phyloP scores from a whole-genome alignment of 1,140 invertebrate genomes.

The Platyura marginata region DNA sequence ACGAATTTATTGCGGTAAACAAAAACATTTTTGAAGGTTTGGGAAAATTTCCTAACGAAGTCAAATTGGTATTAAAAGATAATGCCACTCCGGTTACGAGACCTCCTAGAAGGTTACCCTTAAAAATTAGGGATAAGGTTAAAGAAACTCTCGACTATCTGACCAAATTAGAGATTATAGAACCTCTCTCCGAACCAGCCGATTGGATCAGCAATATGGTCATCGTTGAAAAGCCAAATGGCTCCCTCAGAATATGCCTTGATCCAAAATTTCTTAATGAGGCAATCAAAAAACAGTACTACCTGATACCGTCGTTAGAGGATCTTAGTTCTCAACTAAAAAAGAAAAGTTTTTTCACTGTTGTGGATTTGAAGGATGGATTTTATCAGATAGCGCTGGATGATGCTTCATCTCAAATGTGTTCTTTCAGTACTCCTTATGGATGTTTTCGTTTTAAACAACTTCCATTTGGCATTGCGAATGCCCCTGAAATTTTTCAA shows the following conservation, averaged over 20 bases:
- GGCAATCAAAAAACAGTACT: conserved; percentile 1
- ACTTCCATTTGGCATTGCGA: conserved; percentile 25
- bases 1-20: background rate
- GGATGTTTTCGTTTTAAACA: conserved; percentile 20
- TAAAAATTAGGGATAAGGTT: conserved; percentile 9
- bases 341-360: conserved; percentile 2
- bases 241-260: conserved; percentile 17
- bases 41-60: no score
- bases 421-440: conserved; percentile 11
- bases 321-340: background rate
- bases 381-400: conserved; percentile 5
- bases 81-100: conserved; percentile 5
- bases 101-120: conserved; percentile 8
- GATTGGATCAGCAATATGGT: conserved; percentile 24
- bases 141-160: conserved; percentile 12
- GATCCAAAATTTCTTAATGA: conserved; percentile 20
- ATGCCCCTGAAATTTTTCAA: conserved; percentile 21
- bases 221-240: conserved; percentile 18
- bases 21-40: conserved; percentile 4
- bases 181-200: conserved; percentile 12
- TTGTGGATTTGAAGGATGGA: conserved; percentile 6
- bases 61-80: conserved; percentile 3
- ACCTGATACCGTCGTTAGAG: background rate
- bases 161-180: conserved; percentile 9
- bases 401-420: background rate